Base-by-base conservation (phyloP, 2,888 invertebrate species). In the Orthonychiurus folsomi region DNA sequence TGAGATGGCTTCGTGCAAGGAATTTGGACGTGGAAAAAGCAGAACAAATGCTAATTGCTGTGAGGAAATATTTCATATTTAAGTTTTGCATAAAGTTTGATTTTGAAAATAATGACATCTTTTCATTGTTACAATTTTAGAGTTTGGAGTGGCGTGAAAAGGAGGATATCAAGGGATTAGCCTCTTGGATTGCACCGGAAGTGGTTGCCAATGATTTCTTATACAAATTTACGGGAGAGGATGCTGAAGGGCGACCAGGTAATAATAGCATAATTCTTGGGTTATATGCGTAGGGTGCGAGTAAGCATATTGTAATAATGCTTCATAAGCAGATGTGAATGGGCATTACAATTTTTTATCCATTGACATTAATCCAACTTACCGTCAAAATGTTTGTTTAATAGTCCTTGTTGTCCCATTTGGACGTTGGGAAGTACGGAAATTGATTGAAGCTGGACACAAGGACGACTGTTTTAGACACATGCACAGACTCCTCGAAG, bases 1-100 rank as follows among this genome's bases (percentile, higher is more conserved):
- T 57, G 5, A 27, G 57, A 5, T 57, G 57, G 57, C 57, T 57
- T 3, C 26, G 57, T 3, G 57, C 57, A n/a, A 21, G 57, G 20
- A 26, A 57, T n/a, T 57, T 57, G 57, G 47, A 57, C 37, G 57
- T 57, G 5, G 26, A 26, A n/a, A 57, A 57, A 28, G 57, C 57
- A 20, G 57, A 57, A 28, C 27, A 28, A 57, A 57, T 57, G 57
- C 57, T 57, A 28, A 3, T 3, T 21, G 52, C 52, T 52, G 52
- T 52, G 20, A 52, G 52, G 20, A 52, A 52, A 52, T 21, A 52
- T 9, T 12, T 52, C n/a, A n/a, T n/a, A n/a, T n/a, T n/a, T n/a
- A n/a, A n/a, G n/a, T n/a, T n/a, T n/a, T n/a, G n/a, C n/a, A n/a
- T n/a, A n/a, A n/a, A n/a, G n/a, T n/a, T n/a, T n/a, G n/a, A n/a